A percentile compares a stretch with the other conserved stretches of the same genome.
These are phyloP conservation scores for Neodon shergylaensis DNA, from an alignment of 2,113 vertebrate species.

Conservation along the genomic window DNA sequence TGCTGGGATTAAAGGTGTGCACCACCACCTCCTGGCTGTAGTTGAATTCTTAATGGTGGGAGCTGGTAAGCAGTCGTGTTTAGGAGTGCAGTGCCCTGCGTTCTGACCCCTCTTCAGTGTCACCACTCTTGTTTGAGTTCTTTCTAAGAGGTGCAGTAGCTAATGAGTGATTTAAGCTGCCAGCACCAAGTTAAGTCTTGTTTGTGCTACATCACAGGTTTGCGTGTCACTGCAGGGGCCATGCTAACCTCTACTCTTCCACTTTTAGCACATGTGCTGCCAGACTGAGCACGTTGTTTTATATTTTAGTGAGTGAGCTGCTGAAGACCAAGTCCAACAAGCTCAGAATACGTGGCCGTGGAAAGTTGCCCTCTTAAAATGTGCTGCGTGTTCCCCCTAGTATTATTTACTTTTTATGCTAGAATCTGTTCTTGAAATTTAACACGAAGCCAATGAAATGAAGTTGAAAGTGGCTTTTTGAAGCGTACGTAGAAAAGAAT, in stretches of 20 bases:
- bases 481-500: background rate
- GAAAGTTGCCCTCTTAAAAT: background rate
- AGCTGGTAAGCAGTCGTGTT: background rate
- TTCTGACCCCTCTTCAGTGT: background rate
- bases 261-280: background rate
- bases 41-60: background rate
- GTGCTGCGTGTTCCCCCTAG: background rate
- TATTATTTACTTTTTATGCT: background rate
- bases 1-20: background rate
- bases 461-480: background rate
- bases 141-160: background rate
- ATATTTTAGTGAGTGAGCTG: background rate
- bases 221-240: background rate
- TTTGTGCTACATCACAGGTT: too few species aligned
- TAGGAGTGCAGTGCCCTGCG: background rate
- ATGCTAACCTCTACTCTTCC: too few species aligned
- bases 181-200: background rate
- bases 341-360: background rate
- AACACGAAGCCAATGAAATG: background rate
- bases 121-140: background rate
- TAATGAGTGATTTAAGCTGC: background rate
- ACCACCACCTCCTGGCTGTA: background rate
- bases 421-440: slow-evolving; percentile 6
- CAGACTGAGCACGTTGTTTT: background rate
- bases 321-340: background rate